These are phyloP conservation scores for Odontothrips loti DNA, from an alignment of 2,888 invertebrate species.

Conservation along the genomic window DNA sequence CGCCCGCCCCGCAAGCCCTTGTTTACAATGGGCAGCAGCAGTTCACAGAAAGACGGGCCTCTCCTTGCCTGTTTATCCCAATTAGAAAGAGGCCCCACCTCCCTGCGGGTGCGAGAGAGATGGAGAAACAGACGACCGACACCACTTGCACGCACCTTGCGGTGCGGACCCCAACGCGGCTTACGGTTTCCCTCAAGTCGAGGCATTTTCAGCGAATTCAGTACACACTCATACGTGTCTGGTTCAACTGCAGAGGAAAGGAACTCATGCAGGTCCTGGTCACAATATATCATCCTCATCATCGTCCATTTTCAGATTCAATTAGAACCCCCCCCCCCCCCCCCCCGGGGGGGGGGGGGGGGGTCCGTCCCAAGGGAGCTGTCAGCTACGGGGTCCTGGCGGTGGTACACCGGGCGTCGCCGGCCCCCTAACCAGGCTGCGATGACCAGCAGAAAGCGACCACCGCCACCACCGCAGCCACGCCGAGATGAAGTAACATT, in stretches of 20 bases:
- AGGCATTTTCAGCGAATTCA: no score
- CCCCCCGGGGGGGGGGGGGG: not conserved
- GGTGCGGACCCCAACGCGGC: no score
- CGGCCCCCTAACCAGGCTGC: not conserved
- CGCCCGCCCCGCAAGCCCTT: not conserved
- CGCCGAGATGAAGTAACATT: slow-evolving; percentile 21
- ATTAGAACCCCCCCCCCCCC: not conserved
- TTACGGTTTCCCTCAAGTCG: no score
- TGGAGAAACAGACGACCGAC: not conserved
- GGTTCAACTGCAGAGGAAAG: no score
- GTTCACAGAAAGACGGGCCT: not conserved
- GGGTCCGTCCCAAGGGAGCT: not conserved
- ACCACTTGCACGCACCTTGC: not conserved
- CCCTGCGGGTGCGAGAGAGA: not conserved
- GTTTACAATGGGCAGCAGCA: not conserved
- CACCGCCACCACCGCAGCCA: not conserved
- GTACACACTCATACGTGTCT: no score
- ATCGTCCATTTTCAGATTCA: not conserved
- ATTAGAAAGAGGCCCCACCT: not conserved
- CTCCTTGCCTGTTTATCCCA: slow-evolving; percentile 13
- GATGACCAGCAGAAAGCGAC: not conserved
- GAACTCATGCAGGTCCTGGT: no score
- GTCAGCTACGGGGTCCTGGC: not conserved
- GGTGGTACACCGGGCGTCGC: not conserved
- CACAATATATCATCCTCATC: not conserved